Conservation (phyloP, 2,888 invertebrate genomes). For the Listrodromus nycthemerus region DNA sequence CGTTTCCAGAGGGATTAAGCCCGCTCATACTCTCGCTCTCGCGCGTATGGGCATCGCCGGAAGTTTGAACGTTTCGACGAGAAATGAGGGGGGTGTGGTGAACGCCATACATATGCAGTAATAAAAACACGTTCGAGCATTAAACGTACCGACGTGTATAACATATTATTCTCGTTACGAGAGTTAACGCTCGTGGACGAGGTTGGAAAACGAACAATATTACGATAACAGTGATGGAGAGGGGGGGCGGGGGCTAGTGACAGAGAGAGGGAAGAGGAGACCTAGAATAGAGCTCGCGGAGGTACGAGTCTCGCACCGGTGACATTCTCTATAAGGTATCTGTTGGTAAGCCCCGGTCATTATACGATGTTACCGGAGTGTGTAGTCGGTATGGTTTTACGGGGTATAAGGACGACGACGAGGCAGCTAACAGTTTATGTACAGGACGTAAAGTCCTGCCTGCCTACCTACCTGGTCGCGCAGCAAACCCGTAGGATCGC, state of each 20-base stretch:
- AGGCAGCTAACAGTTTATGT: constrained; percentile 67
- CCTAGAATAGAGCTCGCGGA: constrained; percentile 17
- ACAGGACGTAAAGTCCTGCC: constrained; percentile 66
- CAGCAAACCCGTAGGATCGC: constrained; percentile 45
- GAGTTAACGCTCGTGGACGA: constrained; percentile 55
- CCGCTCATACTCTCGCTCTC: background rate
- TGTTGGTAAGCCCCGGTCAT: constrained; percentile 62
- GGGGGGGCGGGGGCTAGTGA: background rate
- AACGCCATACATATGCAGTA: background rate
- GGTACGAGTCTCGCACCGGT: constrained; percentile 36
- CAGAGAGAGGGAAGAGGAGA: background rate
- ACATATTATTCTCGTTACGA: constrained; percentile 59
- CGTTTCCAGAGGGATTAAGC: constrained; percentile 4
- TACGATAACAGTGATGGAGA: constrained; percentile 37
- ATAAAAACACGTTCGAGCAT: constrained; percentile 54
- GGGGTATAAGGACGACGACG: constrained; percentile 61
- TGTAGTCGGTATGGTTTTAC: constrained; percentile 65
- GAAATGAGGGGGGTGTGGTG: background rate
- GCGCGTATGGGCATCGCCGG: constrained; percentile 23
- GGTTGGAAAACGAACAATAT: constrained; percentile 44
- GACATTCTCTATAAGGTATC: constrained; percentile 67
- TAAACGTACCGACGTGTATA: constrained; percentile 35
- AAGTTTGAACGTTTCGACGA: constrained; percentile 35
- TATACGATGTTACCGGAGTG: constrained; percentile 62
- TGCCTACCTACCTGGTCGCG: constrained; percentile 49